Percentiles rank a stretch among this genome's conserved stretches.
Evolutionary conservation across 1,140 invertebrate species (phyloP).

Genomic region (Battus philenor): DNA sequence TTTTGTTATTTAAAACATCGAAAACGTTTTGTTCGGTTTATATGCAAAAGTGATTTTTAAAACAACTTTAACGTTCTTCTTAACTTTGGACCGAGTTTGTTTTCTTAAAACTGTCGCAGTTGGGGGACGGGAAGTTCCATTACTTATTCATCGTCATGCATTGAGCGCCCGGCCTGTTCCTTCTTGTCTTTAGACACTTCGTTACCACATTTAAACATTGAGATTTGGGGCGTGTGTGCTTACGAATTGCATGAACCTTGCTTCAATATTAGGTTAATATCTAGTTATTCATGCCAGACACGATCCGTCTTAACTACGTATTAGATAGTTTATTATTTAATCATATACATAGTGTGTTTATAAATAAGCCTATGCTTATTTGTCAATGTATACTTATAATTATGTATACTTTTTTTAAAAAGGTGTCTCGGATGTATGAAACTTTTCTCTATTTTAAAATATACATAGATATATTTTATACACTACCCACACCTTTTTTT

Average conservation of each 20-base stretch:
- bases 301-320: not conserved
- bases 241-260: slow-evolving; percentile 2
- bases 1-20: too few species aligned
- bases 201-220: slow-evolving; percentile 54
- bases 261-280: too few species aligned
- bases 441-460: too few species aligned
- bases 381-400: not conserved
- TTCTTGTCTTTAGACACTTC: slow-evolving; percentile 39
- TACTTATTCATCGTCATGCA: slow-evolving; percentile 56
- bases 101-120: slow-evolving; percentile 27
- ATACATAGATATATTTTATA: too few species aligned
- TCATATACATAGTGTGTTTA: not conserved
- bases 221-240: slow-evolving; percentile 32
- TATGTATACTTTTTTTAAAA: not conserved
- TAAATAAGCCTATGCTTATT: not conserved
- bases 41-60: too few species aligned
- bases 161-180: slow-evolving; percentile 25
- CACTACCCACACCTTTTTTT: too few species aligned
- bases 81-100: slow-evolving; percentile 21
- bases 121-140: slow-evolving; percentile 36
- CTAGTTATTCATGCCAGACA: too few species aligned
- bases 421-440: not conserved
- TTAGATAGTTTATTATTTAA: not conserved
- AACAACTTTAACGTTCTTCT: too few species aligned
- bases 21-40: too few species aligned